Evolutionary conservation across 1,140 invertebrate genomes (phyloP), one percentile per base, ranked within the genome.

Genomic region (Camponotus pennsylvanicus): DNA sequence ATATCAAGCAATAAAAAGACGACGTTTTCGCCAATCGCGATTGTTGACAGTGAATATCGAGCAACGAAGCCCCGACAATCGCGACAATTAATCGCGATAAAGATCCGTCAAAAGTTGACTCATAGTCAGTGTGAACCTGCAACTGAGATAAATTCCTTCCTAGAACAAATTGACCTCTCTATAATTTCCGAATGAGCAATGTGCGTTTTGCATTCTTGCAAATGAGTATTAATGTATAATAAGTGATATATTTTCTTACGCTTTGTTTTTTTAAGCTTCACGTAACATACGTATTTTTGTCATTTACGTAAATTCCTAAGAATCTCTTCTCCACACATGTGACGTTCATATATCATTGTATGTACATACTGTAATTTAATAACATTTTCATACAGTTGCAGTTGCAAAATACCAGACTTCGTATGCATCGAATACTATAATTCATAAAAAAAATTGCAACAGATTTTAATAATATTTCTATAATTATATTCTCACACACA

Each of bases 111-210:
- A 61, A 66, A 69, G 40, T 67, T 63, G 57, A 18, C 32, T 77
- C 42, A 27, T 21, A 52, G 32, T 11, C 11, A 55, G 18, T 18
- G 13, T 18, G 52, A 67, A 78, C 32, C 32, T 32, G 73, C 63
- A 64, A 80, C 13, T 7, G 40, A 42, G 21, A 64, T 67, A 55
- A 75, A 89, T 85, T 88, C 21, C 9, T 77, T 84, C 71, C 40
- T 15, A 70, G 86, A 78, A 88, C 57, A 2, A 37, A 18, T 6
- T 27, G 13, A 76, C 3, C 34, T 64, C 3, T 40, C 57, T 59
- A 78, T 85, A 61, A 18, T 55, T 11, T 64, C 18, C 42, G 49
- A 18, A 5, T n/a, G 15, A 13, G n/a, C 32, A n/a, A 85, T 37
- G 32, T 42, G 42, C 59, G 15, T 21, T 52, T 70, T 59, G 40